Evolutionary conservation across 2,888 invertebrate species (phyloP).

Genomic region (Strigamia crassipes): DNA sequence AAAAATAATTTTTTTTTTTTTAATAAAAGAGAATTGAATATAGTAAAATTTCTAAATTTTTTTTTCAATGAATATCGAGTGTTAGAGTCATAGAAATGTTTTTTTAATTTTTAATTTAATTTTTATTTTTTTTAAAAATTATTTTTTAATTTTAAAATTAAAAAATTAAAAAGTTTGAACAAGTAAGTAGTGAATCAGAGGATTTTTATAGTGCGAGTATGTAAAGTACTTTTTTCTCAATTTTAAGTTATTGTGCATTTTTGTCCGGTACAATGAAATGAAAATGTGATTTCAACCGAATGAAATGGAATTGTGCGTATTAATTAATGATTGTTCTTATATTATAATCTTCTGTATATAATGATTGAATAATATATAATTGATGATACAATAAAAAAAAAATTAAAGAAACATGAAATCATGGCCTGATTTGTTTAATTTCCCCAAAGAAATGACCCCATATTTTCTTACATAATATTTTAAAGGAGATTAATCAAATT

Average conservation of each 20-base stretch:
- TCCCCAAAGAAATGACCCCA: background rate
- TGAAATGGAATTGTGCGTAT: background rate
- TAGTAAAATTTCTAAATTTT: too few relatives aligned
- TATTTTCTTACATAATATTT: background rate
- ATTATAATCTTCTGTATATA: background rate
- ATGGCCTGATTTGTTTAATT: background rate
- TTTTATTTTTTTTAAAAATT: too few relatives aligned
- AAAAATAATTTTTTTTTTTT: background rate
- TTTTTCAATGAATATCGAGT: too few relatives aligned
- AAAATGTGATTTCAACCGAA: background rate
- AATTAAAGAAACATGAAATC: background rate
- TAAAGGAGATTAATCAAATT: slow-evolving; percentile 8
- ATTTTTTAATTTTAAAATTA: too few relatives aligned
- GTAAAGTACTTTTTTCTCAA: background rate
- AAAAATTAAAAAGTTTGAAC: background rate
- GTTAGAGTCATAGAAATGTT: too few relatives aligned
- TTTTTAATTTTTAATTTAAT: too few relatives aligned
- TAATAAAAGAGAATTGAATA: background rate
- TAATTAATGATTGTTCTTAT: background rate
- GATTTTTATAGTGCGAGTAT: background rate
- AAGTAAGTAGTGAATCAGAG: background rate
- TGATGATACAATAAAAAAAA: background rate
- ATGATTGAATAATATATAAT: slow-evolving; percentile 10
- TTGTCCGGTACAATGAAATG: background rate
- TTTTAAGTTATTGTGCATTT: slow-evolving; percentile 7